These are phyloP conservation scores for Saccopteryx bilineata DNA, from an alignment of 2,113 vertebrate genomes.

Conservation along the genomic window DNA sequence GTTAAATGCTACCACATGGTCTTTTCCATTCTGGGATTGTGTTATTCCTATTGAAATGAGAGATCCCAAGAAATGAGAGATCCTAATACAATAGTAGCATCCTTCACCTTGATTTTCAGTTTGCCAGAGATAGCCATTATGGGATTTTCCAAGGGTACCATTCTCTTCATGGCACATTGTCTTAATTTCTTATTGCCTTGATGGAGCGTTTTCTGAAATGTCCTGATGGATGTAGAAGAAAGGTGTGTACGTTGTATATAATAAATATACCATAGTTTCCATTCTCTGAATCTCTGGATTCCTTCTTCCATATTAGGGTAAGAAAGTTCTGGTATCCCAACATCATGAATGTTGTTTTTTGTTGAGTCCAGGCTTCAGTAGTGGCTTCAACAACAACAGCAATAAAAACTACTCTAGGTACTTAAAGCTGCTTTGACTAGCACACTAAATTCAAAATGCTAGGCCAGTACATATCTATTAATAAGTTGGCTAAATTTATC, in stretches of 20 bases:
- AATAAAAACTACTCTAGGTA: background rate
- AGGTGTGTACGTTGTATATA: background rate
- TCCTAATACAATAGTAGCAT: background rate
- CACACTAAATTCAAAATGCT: conserved; percentile 34
- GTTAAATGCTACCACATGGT: conserved; percentile 44
- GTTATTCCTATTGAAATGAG: conserved; percentile 28
- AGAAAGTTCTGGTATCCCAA: background rate
- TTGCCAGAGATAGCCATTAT: background rate
- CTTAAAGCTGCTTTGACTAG: background rate
- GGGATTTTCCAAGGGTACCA: background rate
- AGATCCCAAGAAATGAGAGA: background rate
- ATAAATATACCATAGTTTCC: background rate
- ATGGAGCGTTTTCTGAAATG: background rate
- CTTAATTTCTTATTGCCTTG: background rate
- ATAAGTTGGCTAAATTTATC: background rate
- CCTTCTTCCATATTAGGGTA: background rate
- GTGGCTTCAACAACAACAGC: background rate
- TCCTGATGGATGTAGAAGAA: background rate
- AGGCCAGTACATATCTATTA: background rate
- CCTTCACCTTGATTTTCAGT: background rate
- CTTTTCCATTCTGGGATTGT: background rate
- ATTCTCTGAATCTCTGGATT: background rate
- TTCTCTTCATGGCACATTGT: background rate
- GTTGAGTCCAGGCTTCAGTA: background rate
- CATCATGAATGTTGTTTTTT: background rate